Conservation (phyloP, 1,140 invertebrate genomes). For the Drosophila takahashii region DNA sequence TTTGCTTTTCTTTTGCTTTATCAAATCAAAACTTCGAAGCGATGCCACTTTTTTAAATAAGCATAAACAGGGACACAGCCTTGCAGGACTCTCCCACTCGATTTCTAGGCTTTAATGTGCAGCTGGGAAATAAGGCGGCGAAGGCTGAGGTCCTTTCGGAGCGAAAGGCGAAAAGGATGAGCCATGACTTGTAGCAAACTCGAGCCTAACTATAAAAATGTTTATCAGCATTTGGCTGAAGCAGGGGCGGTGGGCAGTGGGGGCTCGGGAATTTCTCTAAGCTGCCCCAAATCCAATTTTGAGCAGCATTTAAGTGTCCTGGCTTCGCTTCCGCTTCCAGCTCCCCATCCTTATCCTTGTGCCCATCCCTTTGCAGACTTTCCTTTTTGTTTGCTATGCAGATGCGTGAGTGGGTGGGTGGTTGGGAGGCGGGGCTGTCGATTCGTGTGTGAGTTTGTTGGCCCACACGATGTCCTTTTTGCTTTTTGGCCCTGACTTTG, state of each 20-base stretch:
- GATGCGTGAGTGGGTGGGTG: slow-evolving; percentile 16
- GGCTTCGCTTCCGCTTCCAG: slow-evolving; percentile 38
- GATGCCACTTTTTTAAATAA: slow-evolving; percentile 80
- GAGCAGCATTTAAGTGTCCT: slow-evolving; percentile 77
- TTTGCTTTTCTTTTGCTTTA: slow-evolving; percentile 63
- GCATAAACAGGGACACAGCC: slow-evolving; percentile 63
- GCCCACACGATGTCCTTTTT: slow-evolving; percentile 46
- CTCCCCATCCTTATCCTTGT: slow-evolving; percentile 16
- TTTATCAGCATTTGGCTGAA: slow-evolving; percentile 55
- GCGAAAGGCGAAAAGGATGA: slow-evolving; percentile 54
- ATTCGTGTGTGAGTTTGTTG: slow-evolving; percentile 18
- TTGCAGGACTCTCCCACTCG: slow-evolving; percentile 7
- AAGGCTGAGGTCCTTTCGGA: slow-evolving; percentile 22
- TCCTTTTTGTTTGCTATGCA: slow-evolving; percentile 65
- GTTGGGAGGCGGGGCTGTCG: neutral
- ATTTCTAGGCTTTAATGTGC: slow-evolving; percentile 60
- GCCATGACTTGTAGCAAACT: slow-evolving; percentile 74
- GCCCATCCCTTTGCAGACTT: slow-evolving; percentile 5
- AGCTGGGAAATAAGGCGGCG: slow-evolving; percentile 67
- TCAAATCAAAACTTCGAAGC: slow-evolving; percentile 78
- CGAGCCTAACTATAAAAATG: slow-evolving; percentile 75
- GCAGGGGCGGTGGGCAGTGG: neutral
- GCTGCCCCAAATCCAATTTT: slow-evolving; percentile 78
- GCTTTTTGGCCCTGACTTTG: slow-evolving; percentile 55
- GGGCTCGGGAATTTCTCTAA: slow-evolving; percentile 21